These are phyloP conservation scores for Hylaea fasciaria DNA, from an alignment of 2,888 invertebrate species.

Conservation along the genomic window DNA sequence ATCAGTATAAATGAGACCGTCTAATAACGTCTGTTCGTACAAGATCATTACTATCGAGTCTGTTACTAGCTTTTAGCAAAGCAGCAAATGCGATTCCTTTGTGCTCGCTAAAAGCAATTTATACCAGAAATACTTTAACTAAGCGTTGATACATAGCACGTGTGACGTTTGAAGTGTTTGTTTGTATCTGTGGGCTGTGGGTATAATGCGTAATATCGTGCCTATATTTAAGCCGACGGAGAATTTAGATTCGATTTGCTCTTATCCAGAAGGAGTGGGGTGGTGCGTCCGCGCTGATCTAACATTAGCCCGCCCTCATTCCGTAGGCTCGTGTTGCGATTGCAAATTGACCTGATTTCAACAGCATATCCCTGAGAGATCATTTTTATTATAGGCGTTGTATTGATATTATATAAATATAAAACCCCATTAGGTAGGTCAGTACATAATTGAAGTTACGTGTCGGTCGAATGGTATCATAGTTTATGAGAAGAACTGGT, in stretches of 20 bases:
- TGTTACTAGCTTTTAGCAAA: neutral
- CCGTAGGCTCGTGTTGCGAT: conserved; percentile 68
- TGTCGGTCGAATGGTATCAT: neutral
- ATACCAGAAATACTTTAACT: conserved; percentile 1
- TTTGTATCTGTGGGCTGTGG: conserved; percentile 12
- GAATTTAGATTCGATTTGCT: conserved; percentile 56
- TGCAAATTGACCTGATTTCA: conserved; percentile 75
- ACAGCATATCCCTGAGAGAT: conserved; percentile 55
- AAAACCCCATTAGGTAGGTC: neutral
- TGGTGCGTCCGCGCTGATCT: conserved; percentile 65
- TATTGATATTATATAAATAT: conserved; percentile 1
- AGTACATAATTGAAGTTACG: neutral
- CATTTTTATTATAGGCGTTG: conserved; percentile 34
- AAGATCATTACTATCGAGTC: no score
- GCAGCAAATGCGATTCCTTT: conserved; percentile 1
- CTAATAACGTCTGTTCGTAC: no score
- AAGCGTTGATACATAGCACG: conserved; percentile 8
- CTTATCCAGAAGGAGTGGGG: conserved; percentile 62
- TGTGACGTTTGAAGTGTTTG: conserved; percentile 6
- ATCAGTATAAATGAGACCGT: no score
- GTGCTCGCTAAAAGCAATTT: conserved; percentile 5
- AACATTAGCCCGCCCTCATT: conserved; percentile 80
- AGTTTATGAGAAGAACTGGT: neutral
- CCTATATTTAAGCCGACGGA: conserved; percentile 51
- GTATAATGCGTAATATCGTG: conserved; percentile 36